Percentiles rank a stretch among this genome's conserved stretches.
These are phyloP conservation scores for Tychaedon coryphoeus DNA, from an alignment of 2,113 vertebrate genomes.

Conservation along the genomic window DNA sequence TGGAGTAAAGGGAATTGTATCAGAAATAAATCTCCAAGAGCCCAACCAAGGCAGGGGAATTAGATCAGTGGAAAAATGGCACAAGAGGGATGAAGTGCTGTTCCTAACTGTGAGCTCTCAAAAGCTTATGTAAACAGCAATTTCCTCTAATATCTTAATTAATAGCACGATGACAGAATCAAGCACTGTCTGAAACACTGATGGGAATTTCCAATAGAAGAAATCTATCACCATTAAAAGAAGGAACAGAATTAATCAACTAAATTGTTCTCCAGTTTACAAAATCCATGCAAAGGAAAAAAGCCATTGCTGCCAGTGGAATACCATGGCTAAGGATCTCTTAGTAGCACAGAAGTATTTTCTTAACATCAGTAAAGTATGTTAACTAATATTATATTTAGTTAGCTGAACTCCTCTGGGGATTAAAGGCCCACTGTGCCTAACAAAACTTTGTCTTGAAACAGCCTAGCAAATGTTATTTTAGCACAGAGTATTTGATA, in stretches of 20 bases:
- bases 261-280: not conserved
- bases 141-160: not conserved
- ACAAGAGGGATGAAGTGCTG: not conserved
- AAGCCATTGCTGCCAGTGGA: not conserved
- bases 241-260: not conserved
- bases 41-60: not conserved
- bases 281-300: not conserved
- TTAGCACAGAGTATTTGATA: constrained; percentile 58
- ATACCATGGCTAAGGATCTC: not conserved
- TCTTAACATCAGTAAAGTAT: constrained; percentile 64
- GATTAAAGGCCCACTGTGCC: constrained; percentile 59
- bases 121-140: not conserved
- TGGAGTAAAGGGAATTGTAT: not conserved
- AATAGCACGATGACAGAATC: not conserved
- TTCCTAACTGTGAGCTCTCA: not conserved
- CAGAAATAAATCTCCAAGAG: not conserved
- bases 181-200: not conserved
- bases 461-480: constrained; percentile 56
- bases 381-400: constrained; percentile 67
- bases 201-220: constrained; percentile 13
- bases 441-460: constrained; percentile 62
- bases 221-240: constrained; percentile 9
- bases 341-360: constrained; percentile 27
- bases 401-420: constrained; percentile 47
- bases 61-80: not conserved